Evolutionary conservation across 2,888 invertebrate species (phyloP).

Genomic region (Cheilosia pagana): DNA sequence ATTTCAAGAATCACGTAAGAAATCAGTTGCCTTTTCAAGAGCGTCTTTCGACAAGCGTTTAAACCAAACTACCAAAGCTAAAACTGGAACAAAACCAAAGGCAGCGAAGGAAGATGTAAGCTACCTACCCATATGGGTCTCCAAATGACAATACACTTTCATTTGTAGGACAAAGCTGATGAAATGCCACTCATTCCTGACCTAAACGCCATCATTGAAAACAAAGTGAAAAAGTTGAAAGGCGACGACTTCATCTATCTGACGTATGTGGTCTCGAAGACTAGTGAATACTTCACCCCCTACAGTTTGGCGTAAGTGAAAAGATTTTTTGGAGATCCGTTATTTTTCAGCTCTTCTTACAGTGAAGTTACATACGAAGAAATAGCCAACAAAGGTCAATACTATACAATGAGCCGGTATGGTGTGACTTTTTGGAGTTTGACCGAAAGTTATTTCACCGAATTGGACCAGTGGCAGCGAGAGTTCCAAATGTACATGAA

Average conservation of each 20-base stretch:
- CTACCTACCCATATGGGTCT: background rate
- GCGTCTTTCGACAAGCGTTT: background rate
- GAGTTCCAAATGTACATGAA: conserved; percentile 92
- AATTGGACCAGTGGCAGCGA: conserved; percentile 91
- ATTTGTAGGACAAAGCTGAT: background rate
- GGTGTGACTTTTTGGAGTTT: conserved; percentile 91
- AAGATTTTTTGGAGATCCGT: background rate
- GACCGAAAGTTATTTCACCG: conserved; percentile 91
- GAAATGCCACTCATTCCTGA: conserved; percentile 78
- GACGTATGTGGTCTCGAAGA: conserved; percentile 89
- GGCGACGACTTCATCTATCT: conserved; percentile 89
- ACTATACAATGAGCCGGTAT: conserved; percentile 91
- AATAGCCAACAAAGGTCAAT: conserved; percentile 87
- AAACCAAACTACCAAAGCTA: background rate
- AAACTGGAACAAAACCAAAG: background rate
- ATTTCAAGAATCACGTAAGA: conserved; percentile 19
- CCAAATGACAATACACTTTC: too few relatives aligned
- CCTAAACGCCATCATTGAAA: conserved; percentile 79
- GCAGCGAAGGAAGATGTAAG: background rate
- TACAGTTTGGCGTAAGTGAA: conserved; percentile 88
- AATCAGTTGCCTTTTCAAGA: conserved; percentile 26
- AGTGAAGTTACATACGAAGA: conserved; percentile 90
- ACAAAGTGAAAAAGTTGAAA: conserved; percentile 85
- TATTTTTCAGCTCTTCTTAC: conserved; percentile 70
- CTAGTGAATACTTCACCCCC: conserved; percentile 89